Conservation (phyloP, 2,888 invertebrate species). For the Helobdella robusta region DNA sequence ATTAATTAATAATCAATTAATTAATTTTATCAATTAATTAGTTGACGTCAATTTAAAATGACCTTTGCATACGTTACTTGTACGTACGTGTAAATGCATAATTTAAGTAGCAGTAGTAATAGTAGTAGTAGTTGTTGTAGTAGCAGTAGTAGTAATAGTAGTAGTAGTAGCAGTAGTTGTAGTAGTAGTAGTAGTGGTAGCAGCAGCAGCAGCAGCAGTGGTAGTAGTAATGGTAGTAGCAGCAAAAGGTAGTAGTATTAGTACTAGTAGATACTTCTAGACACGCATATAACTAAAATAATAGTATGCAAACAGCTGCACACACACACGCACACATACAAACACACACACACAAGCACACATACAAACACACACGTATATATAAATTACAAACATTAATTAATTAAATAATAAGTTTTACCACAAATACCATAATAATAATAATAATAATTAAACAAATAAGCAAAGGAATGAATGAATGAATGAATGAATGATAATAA, state of each 20-base stretch:
- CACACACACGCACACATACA: too few species aligned
- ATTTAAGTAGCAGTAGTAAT: background rate
- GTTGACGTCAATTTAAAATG: background rate
- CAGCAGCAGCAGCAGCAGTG: background rate
- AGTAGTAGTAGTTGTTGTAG: background rate
- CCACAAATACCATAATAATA: too few species aligned
- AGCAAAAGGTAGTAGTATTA: background rate
- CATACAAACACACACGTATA: too few species aligned
- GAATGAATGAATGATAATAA: too few species aligned
- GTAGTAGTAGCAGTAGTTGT: background rate
- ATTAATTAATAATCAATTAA: background rate
- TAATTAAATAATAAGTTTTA: too few species aligned
- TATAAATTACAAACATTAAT: too few species aligned
- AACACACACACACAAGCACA: too few species aligned
- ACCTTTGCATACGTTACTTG: too few species aligned
- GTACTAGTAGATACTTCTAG: background rate
- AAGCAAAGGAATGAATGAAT: too few species aligned
- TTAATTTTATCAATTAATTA: background rate
- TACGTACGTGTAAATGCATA: too few species aligned
- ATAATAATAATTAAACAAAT: background rate
- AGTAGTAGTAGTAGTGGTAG: slow-evolving; percentile 1
- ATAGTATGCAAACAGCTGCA: background rate
- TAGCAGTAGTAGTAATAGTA: background rate
- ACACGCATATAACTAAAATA: background rate
- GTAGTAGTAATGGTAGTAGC: background rate